Evolutionary conservation across 2,888 invertebrate genomes (phyloP).

Genomic region (Rhagophthalmus giganteus): DNA sequence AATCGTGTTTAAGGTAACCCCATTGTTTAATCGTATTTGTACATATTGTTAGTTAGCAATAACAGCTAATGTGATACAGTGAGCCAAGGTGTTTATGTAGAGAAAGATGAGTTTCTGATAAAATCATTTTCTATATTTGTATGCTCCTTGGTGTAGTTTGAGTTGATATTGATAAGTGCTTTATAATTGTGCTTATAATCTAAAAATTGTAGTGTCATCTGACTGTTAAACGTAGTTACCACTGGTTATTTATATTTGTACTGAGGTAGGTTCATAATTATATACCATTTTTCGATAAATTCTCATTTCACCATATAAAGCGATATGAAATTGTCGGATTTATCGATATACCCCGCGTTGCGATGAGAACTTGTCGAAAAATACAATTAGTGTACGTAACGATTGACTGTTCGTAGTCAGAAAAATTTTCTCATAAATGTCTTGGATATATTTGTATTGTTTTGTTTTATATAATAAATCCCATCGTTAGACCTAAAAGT

Average conservation of each 20-base stretch:
- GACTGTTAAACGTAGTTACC: conserved; percentile 40
- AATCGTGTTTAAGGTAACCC: conserved; percentile 14
- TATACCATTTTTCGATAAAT: too few relatives aligned
- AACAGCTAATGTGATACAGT: conserved; percentile 39
- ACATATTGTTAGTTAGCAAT: conserved; percentile 40
- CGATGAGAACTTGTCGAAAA: too few relatives aligned
- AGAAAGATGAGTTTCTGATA: conserved; percentile 1
- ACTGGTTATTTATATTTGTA: conserved; percentile 38
- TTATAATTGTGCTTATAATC: conserved; percentile 25
- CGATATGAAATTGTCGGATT: too few relatives aligned
- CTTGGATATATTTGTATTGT: conserved; percentile 9
- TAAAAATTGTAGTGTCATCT: conserved; percentile 32
- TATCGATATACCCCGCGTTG: too few relatives aligned
- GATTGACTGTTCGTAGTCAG: conserved; percentile 13
- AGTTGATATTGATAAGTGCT: conserved; percentile 24
- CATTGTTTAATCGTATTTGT: conserved; percentile 19
- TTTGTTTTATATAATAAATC: too few relatives aligned
- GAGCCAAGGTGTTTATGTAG: conserved; percentile 14
- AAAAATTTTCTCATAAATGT: conserved; percentile 27
- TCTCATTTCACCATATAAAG: too few relatives aligned
- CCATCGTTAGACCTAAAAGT: too few relatives aligned
- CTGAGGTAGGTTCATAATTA: conserved; percentile 35
- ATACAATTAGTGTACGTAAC: conserved; percentile 11
- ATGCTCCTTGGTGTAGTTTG: conserved; percentile 17
- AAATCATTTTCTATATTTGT: conserved; percentile 6